Base-by-base conservation (phyloP, 2,797 vertebrate species). In the Schizopygopsis malacanthus region DNA sequence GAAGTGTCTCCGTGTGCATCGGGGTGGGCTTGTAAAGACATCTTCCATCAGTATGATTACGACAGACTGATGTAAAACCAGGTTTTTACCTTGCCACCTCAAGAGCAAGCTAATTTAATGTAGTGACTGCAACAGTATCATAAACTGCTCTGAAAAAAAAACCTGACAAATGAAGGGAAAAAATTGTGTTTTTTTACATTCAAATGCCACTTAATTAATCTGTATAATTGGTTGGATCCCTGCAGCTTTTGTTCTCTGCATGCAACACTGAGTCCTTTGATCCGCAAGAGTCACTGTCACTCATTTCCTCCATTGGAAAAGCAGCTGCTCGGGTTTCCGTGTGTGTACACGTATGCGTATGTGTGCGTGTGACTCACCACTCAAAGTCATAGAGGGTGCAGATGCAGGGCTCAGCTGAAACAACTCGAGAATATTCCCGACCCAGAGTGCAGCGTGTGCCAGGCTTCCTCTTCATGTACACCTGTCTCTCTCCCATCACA, bases 401-500 rank as follows among this genome's bases (percentile, higher is more conserved):
- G 85, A 95, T 92, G 86, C 98, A 99, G 0, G 97, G 97, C 86
- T 99, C 97, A 6, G 97, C 97, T 80, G 97, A 96, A 87, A 97
- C 96, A 0, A 96, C 96, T 85, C 95, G 95, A 2, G 97, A 97
- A 88, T 97, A 97, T 85, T 98, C 97, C 88, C 92, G 95, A 81
- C 95, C 92, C 79, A 99, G 89, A 90, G 97, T 95, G 93, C 98
- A 99, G 83, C 96, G 97, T 82, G 93, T 95, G 81, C 97, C 97
- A n/a, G 97, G 96, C 86, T 95, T 95, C 70, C 98, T 97, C 89
- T 99, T 99, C 93, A 97, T 97, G 89, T 97, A 99, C 90, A 96
- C 96, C 93, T 98, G 98, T 92, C 97, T 98, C 91, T 98, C 97
- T 18, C 98, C 98, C 98, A 99, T 99, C 86, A 99, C 96, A 87